A percentile compares a stretch with the other conserved stretches of the same genome.
These are phyloP conservation scores for Margarornis squamiger DNA, from an alignment of 2,797 vertebrate species.

Conservation along the genomic window DNA sequence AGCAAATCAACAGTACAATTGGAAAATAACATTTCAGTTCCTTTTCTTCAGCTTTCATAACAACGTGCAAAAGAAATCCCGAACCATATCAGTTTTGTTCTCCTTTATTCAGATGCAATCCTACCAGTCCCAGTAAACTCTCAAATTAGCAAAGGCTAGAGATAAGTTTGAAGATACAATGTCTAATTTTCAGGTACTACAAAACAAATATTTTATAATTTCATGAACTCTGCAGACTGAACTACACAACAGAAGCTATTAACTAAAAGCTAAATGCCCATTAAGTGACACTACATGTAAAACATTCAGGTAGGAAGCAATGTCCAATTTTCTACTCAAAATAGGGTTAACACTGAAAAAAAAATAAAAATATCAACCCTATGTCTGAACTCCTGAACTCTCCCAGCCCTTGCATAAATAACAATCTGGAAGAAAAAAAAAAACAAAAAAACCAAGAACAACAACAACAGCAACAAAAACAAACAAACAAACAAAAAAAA, in stretches of 20 bases:
- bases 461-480: too few relatives aligned
- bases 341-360: not conserved
- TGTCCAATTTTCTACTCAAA: not conserved
- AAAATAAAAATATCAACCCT: rapidly evolving
- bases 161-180: not conserved
- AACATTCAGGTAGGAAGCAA: not conserved
- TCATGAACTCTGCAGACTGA: not conserved
- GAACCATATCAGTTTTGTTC: rapidly evolving
- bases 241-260: not conserved
- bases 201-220: not conserved
- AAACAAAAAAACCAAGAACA: not conserved
- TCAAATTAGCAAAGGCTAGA: not conserved
- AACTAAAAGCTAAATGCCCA: not conserved
- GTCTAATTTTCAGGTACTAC: not conserved
- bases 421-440: not conserved
- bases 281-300: not conserved
- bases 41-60: not conserved
- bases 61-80: not conserved
- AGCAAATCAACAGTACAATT: not conserved
- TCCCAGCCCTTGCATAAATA: not conserved
- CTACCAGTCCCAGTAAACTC: not conserved
- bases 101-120: not conserved
- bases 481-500: too few relatives aligned
- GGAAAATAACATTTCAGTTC: not conserved
- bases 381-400: not conserved